These are phyloP conservation scores for Dicycla oo DNA, from an alignment of 2,888 invertebrate species.

Conservation along the genomic window DNA sequence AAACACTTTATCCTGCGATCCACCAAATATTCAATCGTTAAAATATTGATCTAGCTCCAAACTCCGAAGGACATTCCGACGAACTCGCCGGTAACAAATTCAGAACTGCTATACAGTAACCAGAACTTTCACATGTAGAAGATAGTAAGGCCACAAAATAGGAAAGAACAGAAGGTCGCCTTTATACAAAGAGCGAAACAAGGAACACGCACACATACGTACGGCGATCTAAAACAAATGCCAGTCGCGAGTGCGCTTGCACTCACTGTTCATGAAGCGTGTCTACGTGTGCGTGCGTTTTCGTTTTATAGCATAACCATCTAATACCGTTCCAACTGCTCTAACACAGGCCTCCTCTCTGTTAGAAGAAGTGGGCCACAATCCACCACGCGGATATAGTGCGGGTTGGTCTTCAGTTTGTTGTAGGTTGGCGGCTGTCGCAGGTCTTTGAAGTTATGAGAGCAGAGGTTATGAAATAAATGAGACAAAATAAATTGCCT, in stretches of 20 bases:
- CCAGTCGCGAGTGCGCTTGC: neutral
- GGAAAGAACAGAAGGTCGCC: neutral
- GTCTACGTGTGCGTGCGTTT: neutral
- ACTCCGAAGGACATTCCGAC: constrained; percentile 33
- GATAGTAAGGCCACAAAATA: neutral
- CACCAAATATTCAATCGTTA: neutral
- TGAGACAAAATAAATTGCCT: neutral
- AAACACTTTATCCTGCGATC: neutral
- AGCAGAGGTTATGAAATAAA: neutral
- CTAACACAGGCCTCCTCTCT: too few species aligned
- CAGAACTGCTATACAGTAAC: constrained; percentile 34
- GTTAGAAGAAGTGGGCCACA: neutral
- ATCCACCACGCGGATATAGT: too few species aligned
- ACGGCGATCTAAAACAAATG: neutral
- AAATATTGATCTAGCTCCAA: constrained; percentile 43
- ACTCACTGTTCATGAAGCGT: neutral
- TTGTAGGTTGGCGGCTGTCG: too few species aligned
- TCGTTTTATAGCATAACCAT: neutral
- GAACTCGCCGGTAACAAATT: constrained; percentile 41
- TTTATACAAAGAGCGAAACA: neutral
- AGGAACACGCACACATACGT: too few species aligned
- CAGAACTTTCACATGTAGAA: constrained; percentile 38
- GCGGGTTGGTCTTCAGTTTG: too few species aligned
- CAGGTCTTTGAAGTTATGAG: neutral
- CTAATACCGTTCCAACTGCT: neutral